Evolutionary conservation across 2,113 vertebrate species (phyloP).

Genomic region (Phylloscopus trochilus): DNA sequence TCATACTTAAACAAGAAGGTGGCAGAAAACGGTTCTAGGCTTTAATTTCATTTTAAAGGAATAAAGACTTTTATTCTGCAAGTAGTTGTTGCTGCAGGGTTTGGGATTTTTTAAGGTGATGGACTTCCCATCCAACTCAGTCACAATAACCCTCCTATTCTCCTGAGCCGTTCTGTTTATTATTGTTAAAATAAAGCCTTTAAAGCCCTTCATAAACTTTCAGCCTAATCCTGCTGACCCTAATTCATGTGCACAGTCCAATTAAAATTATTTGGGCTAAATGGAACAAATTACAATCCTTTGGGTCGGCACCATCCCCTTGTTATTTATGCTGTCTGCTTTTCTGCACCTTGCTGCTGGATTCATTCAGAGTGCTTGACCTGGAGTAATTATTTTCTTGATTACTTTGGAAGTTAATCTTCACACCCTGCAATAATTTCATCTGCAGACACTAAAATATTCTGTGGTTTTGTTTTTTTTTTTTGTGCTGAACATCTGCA

Average conservation of each 20-base stretch:
- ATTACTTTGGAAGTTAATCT: not conserved
- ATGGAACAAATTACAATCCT: not conserved
- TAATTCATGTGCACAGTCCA: constrained; percentile 9
- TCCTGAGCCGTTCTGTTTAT: not conserved
- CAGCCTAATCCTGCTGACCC: constrained; percentile 18
- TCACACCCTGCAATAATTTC: not conserved
- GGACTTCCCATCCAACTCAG: not conserved
- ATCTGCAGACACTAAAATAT: not conserved
- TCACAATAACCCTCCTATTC: constrained; percentile 9
- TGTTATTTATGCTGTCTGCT: not conserved
- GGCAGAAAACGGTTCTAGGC: not conserved
- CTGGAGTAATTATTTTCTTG: not conserved
- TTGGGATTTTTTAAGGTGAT: not conserved
- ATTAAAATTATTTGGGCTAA: constrained; percentile 33
- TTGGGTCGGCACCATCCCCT: fast-evolving
- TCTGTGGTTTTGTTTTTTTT: not conserved
- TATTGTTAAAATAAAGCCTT: constrained; percentile 40
- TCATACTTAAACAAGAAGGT: not conserved
- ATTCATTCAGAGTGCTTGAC: not conserved
- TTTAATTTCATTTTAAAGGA: not conserved
- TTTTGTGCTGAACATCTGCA: not conserved
- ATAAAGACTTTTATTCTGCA: not conserved
- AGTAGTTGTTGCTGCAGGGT: not conserved
- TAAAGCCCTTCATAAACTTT: constrained; percentile 20
- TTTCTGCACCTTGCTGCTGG: not conserved